Percentiles rank a stretch among this genome's conserved stretches.
Evolutionary conservation across 2,888 invertebrate genomes (phyloP).

Genomic region (Ophioninae sp.): DNA sequence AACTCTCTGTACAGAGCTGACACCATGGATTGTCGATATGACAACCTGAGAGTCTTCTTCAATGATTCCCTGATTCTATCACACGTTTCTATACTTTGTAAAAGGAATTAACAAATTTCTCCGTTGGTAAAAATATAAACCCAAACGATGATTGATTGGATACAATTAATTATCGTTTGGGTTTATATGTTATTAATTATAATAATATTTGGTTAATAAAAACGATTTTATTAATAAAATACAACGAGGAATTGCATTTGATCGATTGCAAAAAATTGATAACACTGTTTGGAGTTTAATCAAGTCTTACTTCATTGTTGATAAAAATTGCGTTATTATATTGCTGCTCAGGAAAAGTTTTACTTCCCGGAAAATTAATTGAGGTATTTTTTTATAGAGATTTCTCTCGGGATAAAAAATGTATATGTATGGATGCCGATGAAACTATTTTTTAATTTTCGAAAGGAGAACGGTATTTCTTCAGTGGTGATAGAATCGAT

Average conservation of each 20-base stretch:
- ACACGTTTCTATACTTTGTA: background rate
- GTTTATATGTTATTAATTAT: background rate
- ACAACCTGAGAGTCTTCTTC: background rate
- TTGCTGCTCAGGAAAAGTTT: background rate
- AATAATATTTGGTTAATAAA: background rate
- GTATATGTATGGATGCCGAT: conserved; percentile 30
- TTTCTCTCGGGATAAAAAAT: background rate
- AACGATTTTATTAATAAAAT: too few species aligned
- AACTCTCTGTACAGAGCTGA: background rate
- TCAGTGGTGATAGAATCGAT: conserved; percentile 29
- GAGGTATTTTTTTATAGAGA: conserved; percentile 2
- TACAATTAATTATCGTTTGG: background rate
- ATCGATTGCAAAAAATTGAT: background rate
- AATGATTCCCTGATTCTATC: background rate
- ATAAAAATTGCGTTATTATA: background rate
- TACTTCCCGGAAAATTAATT: background rate
- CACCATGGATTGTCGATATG: background rate
- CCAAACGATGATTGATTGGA: background rate
- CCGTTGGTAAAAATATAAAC: background rate
- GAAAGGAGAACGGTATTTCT: conserved; percentile 41
- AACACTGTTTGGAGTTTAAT: background rate
- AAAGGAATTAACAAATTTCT: background rate
- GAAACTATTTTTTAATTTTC: conserved; percentile 58
- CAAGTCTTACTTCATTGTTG: background rate
- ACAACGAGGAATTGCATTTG: too few species aligned